These are phyloP conservation scores for Orcinus orca DNA, from an alignment of 2,113 vertebrate genomes.

Conservation along the genomic window DNA sequence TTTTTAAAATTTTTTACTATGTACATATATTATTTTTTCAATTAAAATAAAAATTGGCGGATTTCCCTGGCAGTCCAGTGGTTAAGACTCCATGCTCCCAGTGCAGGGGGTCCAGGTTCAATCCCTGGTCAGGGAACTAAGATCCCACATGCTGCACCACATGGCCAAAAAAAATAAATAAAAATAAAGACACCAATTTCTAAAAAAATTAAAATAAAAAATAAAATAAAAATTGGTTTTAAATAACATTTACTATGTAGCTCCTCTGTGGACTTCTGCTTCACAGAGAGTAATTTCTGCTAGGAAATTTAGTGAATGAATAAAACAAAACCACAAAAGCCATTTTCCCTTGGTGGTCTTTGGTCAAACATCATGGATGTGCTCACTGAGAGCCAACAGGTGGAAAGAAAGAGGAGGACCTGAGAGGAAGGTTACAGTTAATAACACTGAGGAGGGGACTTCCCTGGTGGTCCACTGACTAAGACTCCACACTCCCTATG, in stretches of 20 bases:
- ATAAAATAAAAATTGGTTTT: neutral
- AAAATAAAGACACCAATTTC: no score
- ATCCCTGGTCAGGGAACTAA: no score
- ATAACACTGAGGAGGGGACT: neutral
- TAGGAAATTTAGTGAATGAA: neutral
- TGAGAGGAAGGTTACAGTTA: neutral
- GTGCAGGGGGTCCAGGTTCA: no score
- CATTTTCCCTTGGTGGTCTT: neutral
- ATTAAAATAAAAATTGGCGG: neutral
- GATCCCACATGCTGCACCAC: no score
- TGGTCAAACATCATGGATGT: neutral
- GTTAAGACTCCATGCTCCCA: no score
- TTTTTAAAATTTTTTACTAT: neutral
- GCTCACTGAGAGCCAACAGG: neutral
- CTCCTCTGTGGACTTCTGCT: neutral
- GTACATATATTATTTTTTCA: neutral
- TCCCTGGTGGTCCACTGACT: no score
- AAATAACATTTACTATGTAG: neutral
- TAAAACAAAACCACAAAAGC: neutral
- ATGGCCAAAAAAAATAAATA: no score
- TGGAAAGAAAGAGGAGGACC: neutral
- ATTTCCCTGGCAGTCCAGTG: no score
- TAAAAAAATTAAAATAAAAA: no score
- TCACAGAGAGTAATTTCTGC: neutral
- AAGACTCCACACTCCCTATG: no score